Evolutionary conservation across 2,888 invertebrate species (phyloP).

Genomic region (Hecatera dysodea): DNA sequence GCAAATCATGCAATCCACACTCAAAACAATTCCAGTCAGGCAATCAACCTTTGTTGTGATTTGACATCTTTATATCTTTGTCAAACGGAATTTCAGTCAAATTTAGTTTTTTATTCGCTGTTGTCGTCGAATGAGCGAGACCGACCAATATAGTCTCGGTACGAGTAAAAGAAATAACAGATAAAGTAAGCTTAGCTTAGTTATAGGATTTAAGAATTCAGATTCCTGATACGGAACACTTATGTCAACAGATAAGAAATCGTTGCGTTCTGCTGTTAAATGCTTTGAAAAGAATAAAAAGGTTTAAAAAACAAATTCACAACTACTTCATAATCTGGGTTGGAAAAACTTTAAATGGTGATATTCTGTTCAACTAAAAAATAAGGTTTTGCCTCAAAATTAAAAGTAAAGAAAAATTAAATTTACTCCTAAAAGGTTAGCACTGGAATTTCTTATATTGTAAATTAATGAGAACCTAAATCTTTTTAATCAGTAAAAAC

Average conservation of each 20-base stretch:
- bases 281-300: background rate
- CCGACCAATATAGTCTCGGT: background rate
- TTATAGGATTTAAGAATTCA: background rate
- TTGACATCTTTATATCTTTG: conserved; percentile 51
- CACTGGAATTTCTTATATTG: too few relatives aligned
- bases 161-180: conserved; percentile 5
- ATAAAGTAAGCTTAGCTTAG: background rate
- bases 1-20: conserved; percentile 77
- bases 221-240: background rate
- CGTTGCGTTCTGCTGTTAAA: conserved; percentile 17
- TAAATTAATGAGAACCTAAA: background rate
- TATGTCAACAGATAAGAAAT: conserved; percentile 14
- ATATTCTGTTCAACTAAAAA: background rate
- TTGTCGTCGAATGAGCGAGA: background rate
- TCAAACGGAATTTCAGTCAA: background rate
- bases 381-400: background rate
- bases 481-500: background rate
- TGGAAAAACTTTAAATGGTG: background rate
- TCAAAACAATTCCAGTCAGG: conserved; percentile 67
- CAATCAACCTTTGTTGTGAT: conserved; percentile 65
- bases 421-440: background rate
- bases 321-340: background rate
- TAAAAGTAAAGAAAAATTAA: background rate
- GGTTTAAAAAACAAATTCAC: background rate
- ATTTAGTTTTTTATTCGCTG: background rate